Conservation (phyloP, 2,113 vertebrate species). For the Prolemur simus region DNA sequence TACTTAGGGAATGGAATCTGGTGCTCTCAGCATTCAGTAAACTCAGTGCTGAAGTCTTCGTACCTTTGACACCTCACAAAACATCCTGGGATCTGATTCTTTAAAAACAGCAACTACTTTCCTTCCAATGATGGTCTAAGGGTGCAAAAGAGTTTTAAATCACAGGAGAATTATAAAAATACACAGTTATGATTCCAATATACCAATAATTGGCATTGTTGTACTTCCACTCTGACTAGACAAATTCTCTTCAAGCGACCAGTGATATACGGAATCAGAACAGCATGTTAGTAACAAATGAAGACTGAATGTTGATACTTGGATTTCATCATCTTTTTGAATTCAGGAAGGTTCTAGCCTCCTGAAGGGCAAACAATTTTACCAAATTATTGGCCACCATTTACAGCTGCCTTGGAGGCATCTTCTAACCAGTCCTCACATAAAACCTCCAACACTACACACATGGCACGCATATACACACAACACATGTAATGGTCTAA, state of each 20-base stretch:
- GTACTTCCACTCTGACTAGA: background rate
- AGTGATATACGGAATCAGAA: background rate
- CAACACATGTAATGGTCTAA: rapidly evolving
- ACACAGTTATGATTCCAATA: background rate
- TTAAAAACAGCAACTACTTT: background rate
- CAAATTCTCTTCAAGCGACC: background rate
- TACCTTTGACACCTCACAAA: background rate
- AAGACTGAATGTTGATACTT: background rate
- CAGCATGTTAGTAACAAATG: background rate
- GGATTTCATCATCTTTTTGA: background rate
- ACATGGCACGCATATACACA: rapidly evolving
- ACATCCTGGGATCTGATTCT: background rate
- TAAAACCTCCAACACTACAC: background rate
- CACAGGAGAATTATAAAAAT: background rate
- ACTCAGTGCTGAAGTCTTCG: background rate
- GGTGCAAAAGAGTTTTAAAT: background rate
- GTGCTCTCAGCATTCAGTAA: background rate
- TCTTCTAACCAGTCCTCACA: background rate
- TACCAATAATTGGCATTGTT: background rate
- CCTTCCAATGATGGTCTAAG: background rate
- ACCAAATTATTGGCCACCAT: background rate
- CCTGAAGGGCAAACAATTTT: background rate
- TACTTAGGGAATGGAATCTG: background rate
- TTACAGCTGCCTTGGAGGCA: background rate
- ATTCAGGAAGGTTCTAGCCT: background rate